phyloP scores from a whole-genome alignment of 2,797 vertebrate species.

The Cygnus olor region DNA sequence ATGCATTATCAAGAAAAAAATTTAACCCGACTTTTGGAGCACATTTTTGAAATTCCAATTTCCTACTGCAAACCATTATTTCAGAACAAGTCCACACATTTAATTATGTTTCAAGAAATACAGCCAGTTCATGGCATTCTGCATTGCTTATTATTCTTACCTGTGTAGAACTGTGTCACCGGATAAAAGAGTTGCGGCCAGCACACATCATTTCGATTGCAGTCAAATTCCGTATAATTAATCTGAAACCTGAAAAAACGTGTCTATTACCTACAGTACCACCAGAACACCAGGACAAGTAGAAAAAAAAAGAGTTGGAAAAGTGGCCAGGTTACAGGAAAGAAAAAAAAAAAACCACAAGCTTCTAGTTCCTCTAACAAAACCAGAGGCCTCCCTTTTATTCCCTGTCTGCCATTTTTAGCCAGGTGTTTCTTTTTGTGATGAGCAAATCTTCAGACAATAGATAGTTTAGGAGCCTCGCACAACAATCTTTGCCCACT shows the following conservation, averaged over 20 bases:
- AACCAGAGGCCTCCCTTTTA: background rate
- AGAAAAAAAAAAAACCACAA: background rate
- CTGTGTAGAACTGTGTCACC: conserved; percentile 89
- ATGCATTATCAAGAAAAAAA: background rate
- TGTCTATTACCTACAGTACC: background rate
- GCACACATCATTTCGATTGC: conserved; percentile 90
- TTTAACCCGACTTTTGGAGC: background rate
- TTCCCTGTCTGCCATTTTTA: background rate
- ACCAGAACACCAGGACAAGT: background rate
- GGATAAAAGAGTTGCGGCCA: conserved; percentile 93
- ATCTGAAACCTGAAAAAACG: conserved; percentile 85
- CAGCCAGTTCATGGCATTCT: fast-evolving
- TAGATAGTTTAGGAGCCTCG: background rate
- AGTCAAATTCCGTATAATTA: conserved; percentile 93
- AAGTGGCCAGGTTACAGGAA: background rate
- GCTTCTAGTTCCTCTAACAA: background rate
- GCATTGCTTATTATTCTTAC: conserved; percentile 61
- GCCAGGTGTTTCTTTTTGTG: background rate
- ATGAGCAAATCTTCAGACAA: background rate
- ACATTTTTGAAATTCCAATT: background rate
- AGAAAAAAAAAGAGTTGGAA: background rate
- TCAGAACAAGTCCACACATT: background rate
- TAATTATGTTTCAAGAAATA: background rate
- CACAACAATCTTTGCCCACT: background rate
- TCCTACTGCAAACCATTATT: background rate